These are phyloP conservation scores for Brachyalestes nurse DNA, from an alignment of 2,797 vertebrate genomes.

Conservation along the genomic window DNA sequence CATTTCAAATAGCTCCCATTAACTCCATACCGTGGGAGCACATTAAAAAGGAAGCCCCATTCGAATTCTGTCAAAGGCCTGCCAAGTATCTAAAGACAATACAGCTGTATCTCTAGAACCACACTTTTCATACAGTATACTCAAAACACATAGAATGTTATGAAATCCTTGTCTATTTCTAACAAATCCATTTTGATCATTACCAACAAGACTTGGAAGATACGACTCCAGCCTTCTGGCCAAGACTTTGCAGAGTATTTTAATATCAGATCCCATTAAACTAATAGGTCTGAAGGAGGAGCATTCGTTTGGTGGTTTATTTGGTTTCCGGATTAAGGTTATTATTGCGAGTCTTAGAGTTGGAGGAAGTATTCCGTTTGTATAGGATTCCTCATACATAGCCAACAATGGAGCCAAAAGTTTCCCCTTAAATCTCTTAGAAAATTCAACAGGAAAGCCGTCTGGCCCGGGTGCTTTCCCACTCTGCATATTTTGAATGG, in stretches of 20 bases:
- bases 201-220: too few relatives aligned
- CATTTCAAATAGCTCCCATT: neutral
- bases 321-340: too few relatives aligned
- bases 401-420: constrained; percentile 26
- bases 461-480: constrained; percentile 39
- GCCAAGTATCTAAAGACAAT: constrained; percentile 23
- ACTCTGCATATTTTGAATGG: constrained; percentile 31
- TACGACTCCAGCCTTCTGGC: neutral
- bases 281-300: too few relatives aligned
- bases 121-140: constrained; percentile 28
- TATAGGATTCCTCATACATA: constrained; percentile 44
- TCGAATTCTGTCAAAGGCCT: constrained; percentile 31
- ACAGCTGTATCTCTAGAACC: constrained; percentile 29
- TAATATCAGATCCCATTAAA: too few relatives aligned
- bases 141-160: constrained; percentile 42
- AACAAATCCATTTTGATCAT: too few relatives aligned
- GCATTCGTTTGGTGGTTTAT: too few relatives aligned
- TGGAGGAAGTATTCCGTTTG: constrained; percentile 3
- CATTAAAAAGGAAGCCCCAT: neutral
- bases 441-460: constrained; percentile 43
- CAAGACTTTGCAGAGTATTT: constrained; percentile 6
- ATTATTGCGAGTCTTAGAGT: constrained; percentile 21
- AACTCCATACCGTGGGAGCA: neutral
- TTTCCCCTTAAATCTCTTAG: constrained; percentile 25
- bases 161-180: constrained; percentile 25